phyloP scores from a whole-genome alignment of 1,140 invertebrate genomes.

The Camponotus pennsylvanicus region DNA sequence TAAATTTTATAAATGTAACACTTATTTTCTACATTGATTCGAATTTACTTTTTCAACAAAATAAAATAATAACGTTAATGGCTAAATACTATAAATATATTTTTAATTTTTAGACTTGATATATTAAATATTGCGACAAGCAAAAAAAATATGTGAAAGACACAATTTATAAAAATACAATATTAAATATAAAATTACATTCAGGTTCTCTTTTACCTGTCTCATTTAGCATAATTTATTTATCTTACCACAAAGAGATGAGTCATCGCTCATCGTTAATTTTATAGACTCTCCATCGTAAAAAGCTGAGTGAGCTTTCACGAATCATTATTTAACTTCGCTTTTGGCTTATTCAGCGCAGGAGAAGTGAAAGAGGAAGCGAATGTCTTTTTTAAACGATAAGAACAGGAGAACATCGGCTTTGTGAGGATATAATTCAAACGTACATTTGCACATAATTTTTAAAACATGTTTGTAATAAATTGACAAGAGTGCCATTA shows the following conservation, averaged over 20 bases:
- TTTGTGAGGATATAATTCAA: conserved; percentile 14
- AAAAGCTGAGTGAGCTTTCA: conserved; percentile 24
- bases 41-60: neutral
- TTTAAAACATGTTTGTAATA: conserved; percentile 5
- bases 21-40: neutral
- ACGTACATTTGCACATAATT: neutral
- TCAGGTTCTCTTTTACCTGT: neutral
- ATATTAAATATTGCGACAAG: neutral
- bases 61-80: neutral
- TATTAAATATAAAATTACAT: conserved; percentile 20
- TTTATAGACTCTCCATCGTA: conserved; percentile 4
- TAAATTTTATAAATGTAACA: neutral
- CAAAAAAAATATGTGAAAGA: neutral
- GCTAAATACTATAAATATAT: neutral
- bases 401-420: conserved; percentile 4
- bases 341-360: conserved; percentile 66
- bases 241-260: neutral
- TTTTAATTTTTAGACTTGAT: neutral
- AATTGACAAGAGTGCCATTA: neutral
- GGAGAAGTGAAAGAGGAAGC: conserved; percentile 1
- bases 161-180: neutral
- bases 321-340: conserved; percentile 66
- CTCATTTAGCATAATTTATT: conserved; percentile 31
- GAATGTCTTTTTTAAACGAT: conserved; percentile 42
- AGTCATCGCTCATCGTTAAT: conserved; percentile 3